These are phyloP conservation scores for Parasteatoda lunata DNA, from an alignment of 2,888 invertebrate genomes.

Conservation along the genomic window DNA sequence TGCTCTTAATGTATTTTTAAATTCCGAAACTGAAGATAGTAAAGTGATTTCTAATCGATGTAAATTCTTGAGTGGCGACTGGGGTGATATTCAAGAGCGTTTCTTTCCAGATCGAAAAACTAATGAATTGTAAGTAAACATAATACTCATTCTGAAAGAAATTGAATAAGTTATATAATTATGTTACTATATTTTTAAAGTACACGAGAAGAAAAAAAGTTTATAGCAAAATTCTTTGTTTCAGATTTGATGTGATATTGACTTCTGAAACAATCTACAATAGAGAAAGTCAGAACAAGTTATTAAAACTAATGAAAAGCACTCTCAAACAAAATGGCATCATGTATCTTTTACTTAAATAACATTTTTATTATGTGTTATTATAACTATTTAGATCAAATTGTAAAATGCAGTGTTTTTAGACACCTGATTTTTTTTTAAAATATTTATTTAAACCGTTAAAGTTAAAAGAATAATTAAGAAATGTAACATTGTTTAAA, in stretches of 20 bases:
- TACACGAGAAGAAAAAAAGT: not conserved
- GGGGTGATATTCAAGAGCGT: constrained; percentile 77
- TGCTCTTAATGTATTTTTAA: constrained; percentile 85
- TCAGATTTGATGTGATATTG: constrained; percentile 87
- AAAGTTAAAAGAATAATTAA: too few species aligned
- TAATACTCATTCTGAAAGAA: not conserved
- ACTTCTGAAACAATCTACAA: constrained; percentile 95
- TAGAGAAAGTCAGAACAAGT: constrained; percentile 83
- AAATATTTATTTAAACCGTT: too few species aligned
- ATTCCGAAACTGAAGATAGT: constrained; percentile 76
- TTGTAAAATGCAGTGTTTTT: too few species aligned
- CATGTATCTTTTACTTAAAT: constrained; percentile 74
- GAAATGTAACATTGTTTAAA: too few species aligned
- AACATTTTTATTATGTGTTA: not conserved
- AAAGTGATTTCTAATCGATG: constrained; percentile 73
- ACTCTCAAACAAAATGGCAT: constrained; percentile 80
- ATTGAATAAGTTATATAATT: not conserved
- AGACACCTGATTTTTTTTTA: too few species aligned
- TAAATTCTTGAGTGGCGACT: constrained; percentile 82
- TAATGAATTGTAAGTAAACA: constrained; percentile 15
- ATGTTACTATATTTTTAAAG: not conserved
- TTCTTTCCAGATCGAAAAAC: constrained; percentile 14
- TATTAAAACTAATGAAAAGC: constrained; percentile 81
- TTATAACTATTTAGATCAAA: too few species aligned
- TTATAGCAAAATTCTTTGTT: not conserved